Evolutionary conservation across 2,797 vertebrate species (phyloP), one percentile per base, ranked within the genome.

Genomic region (Neomorphus geoffroyi): DNA sequence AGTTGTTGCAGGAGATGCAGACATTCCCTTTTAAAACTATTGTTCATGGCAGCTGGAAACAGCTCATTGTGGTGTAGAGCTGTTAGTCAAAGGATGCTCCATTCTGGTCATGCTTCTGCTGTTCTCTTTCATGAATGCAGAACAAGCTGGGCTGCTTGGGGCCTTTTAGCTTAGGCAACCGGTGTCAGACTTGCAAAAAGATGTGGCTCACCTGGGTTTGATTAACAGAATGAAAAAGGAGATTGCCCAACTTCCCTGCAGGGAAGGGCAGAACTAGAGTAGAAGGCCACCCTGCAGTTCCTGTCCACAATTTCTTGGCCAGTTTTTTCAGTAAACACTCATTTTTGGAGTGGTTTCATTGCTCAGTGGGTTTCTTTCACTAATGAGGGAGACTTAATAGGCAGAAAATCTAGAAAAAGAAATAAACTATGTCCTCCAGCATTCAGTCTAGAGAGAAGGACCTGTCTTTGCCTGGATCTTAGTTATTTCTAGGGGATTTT

Each of bases 281-380:
- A 88, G 69, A 56, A 88, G 91, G 88, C 73, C 74, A 94, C 80
- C 67, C 71, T 88, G 39, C 67, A 80, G 93, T 61, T 96, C 53
- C 64, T 96, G 67, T 22, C 86, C 48, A 71, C 3, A 30, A 80
- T 85, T 96, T 95, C 64, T 90, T 96, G 82, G 82, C 91, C 45
- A 60, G 23, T 64, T 91, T 45, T 72, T 70, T 70, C 48, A 70
- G 64, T 96, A 95, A 95, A 90, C 86, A 92, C 30, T 83, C 14
- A 48, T 43, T 94, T 94, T 86, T 95, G 74, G 83, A 95, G 83
- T 67, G 16, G 41, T 96, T 96, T 97, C 83, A 64, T 87, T 65
- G 27, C 92, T 94, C 91, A 92, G 91, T 94, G 90, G 94, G 90
- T 64, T 93, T 91, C 78, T 87, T 12, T 48, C 69, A 18, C 93